Percentiles rank a stretch among this genome's conserved stretches.
Evolutionary conservation across 2,113 vertebrate species (phyloP).

Genomic region (Ochotona princeps): DNA sequence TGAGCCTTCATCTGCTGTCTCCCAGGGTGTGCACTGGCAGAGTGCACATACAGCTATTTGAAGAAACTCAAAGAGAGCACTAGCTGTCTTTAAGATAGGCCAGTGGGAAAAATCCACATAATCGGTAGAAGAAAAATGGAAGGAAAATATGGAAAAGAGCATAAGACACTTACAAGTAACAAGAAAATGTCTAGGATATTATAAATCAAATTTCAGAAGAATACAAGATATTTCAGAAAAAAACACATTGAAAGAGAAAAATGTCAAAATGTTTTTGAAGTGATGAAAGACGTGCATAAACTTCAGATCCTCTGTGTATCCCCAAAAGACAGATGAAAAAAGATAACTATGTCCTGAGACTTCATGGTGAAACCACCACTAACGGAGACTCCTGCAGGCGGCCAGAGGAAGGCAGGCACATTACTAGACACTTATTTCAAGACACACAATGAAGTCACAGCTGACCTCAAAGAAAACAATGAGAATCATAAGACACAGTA

Average conservation of each 20-base stretch:
- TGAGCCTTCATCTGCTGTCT: too few species aligned
- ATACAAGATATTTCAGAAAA: background rate
- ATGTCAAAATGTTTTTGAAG: background rate
- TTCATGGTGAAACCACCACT: background rate
- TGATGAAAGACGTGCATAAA: background rate
- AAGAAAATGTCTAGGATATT: background rate
- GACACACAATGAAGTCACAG: background rate
- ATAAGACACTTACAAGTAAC: background rate
- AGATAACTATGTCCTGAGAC: background rate
- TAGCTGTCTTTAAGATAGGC: background rate
- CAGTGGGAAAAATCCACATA: background rate
- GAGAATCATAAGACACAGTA: background rate
- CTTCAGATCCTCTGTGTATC: background rate
- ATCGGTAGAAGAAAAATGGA: background rate
- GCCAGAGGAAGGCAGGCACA: background rate
- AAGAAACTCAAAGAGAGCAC: background rate
- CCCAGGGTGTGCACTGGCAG: background rate
- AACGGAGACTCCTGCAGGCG: background rate
- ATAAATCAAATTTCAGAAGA: background rate
- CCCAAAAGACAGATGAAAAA: background rate
- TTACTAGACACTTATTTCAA: background rate
- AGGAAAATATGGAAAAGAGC: background rate
- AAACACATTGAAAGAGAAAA: background rate
- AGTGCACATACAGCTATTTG: background rate
- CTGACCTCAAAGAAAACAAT: background rate